These are phyloP conservation scores for Glyphotaelius pellucidus DNA, from an alignment of 2,888 invertebrate species.

Conservation along the genomic window DNA sequence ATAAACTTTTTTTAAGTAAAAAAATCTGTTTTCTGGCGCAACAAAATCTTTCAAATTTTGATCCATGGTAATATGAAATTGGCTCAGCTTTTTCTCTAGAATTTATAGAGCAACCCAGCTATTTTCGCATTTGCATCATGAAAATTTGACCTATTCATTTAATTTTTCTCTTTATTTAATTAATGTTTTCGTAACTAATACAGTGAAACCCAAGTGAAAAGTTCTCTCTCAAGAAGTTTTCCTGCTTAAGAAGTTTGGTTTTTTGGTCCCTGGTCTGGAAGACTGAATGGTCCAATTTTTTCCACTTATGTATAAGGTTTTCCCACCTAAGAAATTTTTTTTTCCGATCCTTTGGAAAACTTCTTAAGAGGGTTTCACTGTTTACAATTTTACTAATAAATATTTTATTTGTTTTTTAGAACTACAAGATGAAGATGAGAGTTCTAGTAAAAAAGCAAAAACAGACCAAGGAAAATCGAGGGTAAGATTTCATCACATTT, in stretches of 20 bases:
- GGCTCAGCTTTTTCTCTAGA: neutral
- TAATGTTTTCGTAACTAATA: neutral
- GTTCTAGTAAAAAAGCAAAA: slow-evolving; percentile 79
- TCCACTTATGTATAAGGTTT: too few relatives aligned
- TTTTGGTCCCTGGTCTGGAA: too few relatives aligned
- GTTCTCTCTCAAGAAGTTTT: too few relatives aligned
- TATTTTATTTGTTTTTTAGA: slow-evolving; percentile 69
- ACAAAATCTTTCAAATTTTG: neutral
- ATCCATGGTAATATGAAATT: neutral
- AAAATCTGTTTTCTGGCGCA: too few relatives aligned
- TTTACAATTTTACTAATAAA: neutral
- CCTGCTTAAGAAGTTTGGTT: too few relatives aligned
- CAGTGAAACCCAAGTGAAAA: too few relatives aligned
- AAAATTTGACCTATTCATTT: neutral
- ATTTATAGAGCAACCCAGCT: neutral
- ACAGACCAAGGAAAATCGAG: slow-evolving; percentile 78
- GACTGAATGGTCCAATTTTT: too few relatives aligned
- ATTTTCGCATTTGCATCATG: neutral
- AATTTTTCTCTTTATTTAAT: neutral
- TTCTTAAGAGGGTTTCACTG: too few relatives aligned
- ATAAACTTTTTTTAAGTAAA: too few relatives aligned
- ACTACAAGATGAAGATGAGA: slow-evolving; percentile 77
- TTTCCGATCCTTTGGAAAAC: too few relatives aligned
- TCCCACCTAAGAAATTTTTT: too few relatives aligned
- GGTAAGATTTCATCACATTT: slow-evolving; percentile 71